Evolutionary conservation across 2,113 vertebrate species (phyloP), one percentile per base, ranked within the genome.

Genomic region (Pluvianellus socialis): DNA sequence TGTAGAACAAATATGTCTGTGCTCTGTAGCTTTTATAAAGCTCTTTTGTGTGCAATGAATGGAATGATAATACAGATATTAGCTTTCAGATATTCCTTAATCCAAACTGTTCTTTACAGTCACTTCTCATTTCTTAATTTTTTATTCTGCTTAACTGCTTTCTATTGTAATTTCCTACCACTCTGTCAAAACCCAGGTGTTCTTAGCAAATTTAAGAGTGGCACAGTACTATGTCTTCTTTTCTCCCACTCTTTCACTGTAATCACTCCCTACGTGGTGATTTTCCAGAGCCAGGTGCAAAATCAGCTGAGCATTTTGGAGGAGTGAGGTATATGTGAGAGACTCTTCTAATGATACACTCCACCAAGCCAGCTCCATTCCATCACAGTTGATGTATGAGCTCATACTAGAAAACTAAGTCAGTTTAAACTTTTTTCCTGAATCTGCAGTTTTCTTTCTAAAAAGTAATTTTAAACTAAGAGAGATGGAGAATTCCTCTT

Each of bases 371-470:
- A 74, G 49, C 52, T 79, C 58, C 58, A 45, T 79, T 86, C 83
- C 80, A 88, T 95, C 92, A 88, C 53, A 47, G 9, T 27, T 96
- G 93, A 98, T 96, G 68, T 79, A 96, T n/a, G 30, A 76, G 35
- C 38, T 81, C 23, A 44, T 49, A 63, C 6, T n/a, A 94, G 84
- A 93, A 96, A 94, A 55, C 3, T 23, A 91, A 86, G 38, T 77
- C 27, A 63, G 19, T 75, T 85, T 93, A 75, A 88, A 93, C 66
- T 94, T 96, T 97, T 91, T 68, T 62, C 74, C 91, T 91, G 79
- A 94, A 94, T 97, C 88, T 95, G 62, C 93, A 97, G 83, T 90
- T 96, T 97, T 88, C 79, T 86, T 95, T 71, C 12, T 12, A 81
- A 92, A 90, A 91, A 94, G 44, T 80, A 94, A 95, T 91, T 95